Evolutionary conservation across 1,140 invertebrate genomes (phyloP), one percentile per base, ranked within the genome.

Genomic region (Trichonephila clavipes): DNA sequence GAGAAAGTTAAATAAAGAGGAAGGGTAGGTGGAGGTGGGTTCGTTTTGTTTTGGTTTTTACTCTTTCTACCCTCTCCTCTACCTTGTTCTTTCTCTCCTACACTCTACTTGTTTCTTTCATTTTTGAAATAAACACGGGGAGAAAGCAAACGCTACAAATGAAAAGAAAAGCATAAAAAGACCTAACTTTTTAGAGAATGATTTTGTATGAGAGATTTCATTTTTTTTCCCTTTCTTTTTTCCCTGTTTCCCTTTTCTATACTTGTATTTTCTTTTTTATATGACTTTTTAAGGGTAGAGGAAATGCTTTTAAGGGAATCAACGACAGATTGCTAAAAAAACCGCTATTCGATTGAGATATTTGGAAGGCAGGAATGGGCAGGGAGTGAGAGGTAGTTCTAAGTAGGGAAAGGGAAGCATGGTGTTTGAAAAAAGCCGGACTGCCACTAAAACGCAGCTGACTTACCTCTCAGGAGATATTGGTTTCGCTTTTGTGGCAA

Each of bases 271-370:
- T 85, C 40, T 12, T 85, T 51, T 51, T 58, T 85, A 58, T 58
- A 51, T 85, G 82, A 58, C 82, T 85, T 85, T 85, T 85, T 85
- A 58, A 85, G 72, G 72, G 72, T 77, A 77, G 72, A 77, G 64
- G 59, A 85, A 92, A 92, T 83, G 90, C 90, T 92, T 92, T 92
- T 92, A 92, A 64, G 59, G 34, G 90, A 85, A 92, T 85, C 81
- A 92, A 66, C 64, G 88, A 34, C 59, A 89, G 69, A 72, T 89
- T 88, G 86, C 59, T n/a, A 92, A 92, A 64, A 88, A 64, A 88
- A 58, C 40, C 51, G 66, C 61, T 24, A 64, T 64, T 88, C 86
- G 86, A 88, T 88, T 88, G 82, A 83, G 82, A 59, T 83, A 58
- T 83, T 83, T 59, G 82, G 24, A 83, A 77, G 40, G 19, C 28